Evolutionary conservation across 2,113 vertebrate genomes (phyloP).

Genomic region (Pandion haliaetus): DNA sequence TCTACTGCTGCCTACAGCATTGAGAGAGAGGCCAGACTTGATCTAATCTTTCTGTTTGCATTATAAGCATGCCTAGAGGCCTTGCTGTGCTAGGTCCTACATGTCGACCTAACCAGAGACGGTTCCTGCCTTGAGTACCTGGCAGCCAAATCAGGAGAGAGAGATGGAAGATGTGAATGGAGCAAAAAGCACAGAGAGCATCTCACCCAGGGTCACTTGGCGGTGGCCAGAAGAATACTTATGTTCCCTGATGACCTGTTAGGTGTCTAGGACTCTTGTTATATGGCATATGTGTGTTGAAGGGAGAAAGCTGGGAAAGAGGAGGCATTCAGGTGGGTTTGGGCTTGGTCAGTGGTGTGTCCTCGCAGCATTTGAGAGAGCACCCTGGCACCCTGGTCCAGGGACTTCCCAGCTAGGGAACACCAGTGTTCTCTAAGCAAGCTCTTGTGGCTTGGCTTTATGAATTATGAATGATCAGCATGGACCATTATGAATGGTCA

Average conservation of each 20-base stretch:
- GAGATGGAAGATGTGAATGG: not conserved
- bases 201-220: not conserved
- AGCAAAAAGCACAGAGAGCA: not conserved
- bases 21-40: conserved; percentile 42
- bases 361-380: not conserved
- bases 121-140: conserved; percentile 2
- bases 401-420: not conserved
- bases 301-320: not conserved
- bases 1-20: conserved; percentile 47
- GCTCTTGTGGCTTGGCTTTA: not conserved
- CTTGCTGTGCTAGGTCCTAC: conserved; percentile 3
- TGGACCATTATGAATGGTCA: not conserved
- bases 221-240: not conserved
- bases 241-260: not conserved
- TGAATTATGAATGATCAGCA: not conserved
- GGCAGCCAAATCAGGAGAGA: not conserved
- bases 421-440: not conserved
- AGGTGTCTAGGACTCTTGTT: not conserved
- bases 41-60: conserved; percentile 57
- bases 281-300: not conserved
- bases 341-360: not conserved
- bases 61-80: conserved; percentile 43
- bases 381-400: not conserved
- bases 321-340: not conserved
- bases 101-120: not conserved